phyloP scores from a whole-genome alignment of 2,888 invertebrate genomes.

The Drosophila phalerata region DNA sequence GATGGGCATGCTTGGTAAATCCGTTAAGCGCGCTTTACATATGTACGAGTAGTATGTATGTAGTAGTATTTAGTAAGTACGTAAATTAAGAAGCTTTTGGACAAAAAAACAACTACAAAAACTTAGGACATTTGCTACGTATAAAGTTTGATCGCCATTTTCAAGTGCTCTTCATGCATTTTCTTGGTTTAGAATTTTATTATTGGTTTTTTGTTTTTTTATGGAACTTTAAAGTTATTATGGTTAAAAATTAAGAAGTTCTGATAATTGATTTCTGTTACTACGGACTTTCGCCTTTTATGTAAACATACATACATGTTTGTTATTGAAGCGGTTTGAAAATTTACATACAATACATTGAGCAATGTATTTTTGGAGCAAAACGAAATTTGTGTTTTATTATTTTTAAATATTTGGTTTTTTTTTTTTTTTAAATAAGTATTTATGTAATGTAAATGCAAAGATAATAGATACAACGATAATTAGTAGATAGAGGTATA shows the following conservation, averaged over 20 bases:
- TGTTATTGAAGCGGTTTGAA: slow-evolving; percentile 71
- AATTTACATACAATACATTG: slow-evolving; percentile 72
- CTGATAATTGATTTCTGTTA: slow-evolving; percentile 49
- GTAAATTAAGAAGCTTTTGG: slow-evolving; percentile 69
- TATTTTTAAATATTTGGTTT: slow-evolving; percentile 20
- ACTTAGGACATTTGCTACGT: slow-evolving; percentile 72
- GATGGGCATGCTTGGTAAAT: slow-evolving; percentile 64
- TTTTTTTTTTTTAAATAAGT: slow-evolving; percentile 5
- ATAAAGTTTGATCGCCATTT: slow-evolving; percentile 66
- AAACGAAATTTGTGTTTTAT: slow-evolving; percentile 46
- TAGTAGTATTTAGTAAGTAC: slow-evolving; percentile 44
- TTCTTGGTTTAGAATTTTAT: slow-evolving; percentile 43
- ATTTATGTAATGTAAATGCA: slow-evolving; percentile 58
- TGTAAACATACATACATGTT: slow-evolving; percentile 39
- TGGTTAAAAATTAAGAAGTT: slow-evolving; percentile 50
- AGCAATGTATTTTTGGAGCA: slow-evolving; percentile 45
- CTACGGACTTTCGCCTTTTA: slow-evolving; percentile 62
- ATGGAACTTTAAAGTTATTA: slow-evolving; percentile 45
- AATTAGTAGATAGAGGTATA: slow-evolving; percentile 68
- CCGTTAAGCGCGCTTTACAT: slow-evolving; percentile 62
- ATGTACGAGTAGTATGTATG: slow-evolving; percentile 44
- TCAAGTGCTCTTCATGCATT: slow-evolving; percentile 83
- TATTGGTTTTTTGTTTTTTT: slow-evolving; percentile 35
- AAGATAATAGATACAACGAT: slow-evolving; percentile 73
- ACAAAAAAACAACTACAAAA: slow-evolving; percentile 67